Conservation (phyloP, 2,113 vertebrate genomes). For the Hyla sarda region DNA sequence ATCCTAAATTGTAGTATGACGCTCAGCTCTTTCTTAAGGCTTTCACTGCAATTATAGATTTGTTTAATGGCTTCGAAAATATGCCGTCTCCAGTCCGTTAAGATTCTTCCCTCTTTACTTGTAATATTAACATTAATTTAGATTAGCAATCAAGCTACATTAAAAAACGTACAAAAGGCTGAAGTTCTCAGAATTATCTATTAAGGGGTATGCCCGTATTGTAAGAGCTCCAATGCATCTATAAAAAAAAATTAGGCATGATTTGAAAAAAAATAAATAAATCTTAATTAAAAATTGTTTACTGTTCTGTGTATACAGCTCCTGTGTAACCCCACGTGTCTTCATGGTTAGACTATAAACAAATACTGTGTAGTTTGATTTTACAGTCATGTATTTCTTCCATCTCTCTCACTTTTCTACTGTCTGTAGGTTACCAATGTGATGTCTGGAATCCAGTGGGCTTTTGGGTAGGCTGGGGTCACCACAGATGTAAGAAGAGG, state of each 20-base stretch:
- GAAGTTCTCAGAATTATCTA: neutral
- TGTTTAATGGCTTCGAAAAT: constrained; percentile 33
- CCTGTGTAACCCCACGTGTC: neutral
- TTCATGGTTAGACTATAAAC: too few species aligned
- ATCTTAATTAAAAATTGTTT: neutral
- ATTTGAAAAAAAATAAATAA: neutral
- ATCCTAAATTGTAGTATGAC: neutral
- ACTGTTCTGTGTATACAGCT: neutral
- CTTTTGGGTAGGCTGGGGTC: too few species aligned
- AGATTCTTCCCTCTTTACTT: neutral
- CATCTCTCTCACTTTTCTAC: neutral
- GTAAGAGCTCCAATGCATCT: neutral
- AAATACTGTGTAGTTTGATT: neutral
- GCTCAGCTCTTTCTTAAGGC: constrained; percentile 13
- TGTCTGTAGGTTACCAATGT: neutral
- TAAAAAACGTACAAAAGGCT: neutral
- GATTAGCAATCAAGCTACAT: neutral
- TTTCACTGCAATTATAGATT: constrained; percentile 49
- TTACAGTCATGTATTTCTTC: neutral
- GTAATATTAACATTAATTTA: neutral
- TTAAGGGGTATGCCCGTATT: neutral
- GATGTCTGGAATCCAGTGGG: neutral
- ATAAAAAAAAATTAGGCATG: neutral
- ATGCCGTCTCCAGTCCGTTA: neutral
- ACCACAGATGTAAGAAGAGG: too few species aligned